Evolutionary conservation across 2,797 vertebrate species (phyloP).

Genomic region (Morus bassanus): DNA sequence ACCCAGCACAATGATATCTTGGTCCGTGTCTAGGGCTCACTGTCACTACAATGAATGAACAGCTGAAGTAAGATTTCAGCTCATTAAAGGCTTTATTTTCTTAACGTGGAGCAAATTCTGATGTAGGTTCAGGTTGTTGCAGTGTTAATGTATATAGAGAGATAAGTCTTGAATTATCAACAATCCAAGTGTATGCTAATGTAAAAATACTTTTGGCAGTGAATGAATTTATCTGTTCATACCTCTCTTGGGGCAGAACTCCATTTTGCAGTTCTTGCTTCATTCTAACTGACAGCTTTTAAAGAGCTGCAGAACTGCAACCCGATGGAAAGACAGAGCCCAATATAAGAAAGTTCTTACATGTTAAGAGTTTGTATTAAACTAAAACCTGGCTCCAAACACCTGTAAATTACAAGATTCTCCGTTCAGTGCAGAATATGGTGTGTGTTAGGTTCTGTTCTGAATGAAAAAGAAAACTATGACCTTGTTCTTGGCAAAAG

Average conservation of each 20-base stretch:
- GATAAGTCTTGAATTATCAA: not conserved
- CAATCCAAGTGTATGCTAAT: not conserved
- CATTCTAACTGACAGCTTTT: not conserved
- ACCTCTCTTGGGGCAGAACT: not conserved
- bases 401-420: not conserved
- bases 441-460: not conserved
- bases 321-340: not conserved
- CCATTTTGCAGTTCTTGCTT: not conserved
- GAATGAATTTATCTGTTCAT: not conserved
- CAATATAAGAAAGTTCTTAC: not conserved
- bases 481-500: conserved; percentile 39
- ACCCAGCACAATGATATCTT: not conserved
- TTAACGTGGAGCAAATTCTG: not conserved
- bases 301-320: not conserved
- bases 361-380: not conserved
- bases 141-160: not conserved
- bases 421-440: not conserved
- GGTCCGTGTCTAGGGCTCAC: not conserved
- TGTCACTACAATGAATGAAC: not conserved
- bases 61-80: not conserved
- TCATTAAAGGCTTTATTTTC: not conserved
- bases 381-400: not conserved
- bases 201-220: not conserved
- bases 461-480: conserved; percentile 7
- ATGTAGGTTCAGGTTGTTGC: not conserved